Conservation (phyloP, 2,888 invertebrate genomes). For the Aphidius colemani region DNA sequence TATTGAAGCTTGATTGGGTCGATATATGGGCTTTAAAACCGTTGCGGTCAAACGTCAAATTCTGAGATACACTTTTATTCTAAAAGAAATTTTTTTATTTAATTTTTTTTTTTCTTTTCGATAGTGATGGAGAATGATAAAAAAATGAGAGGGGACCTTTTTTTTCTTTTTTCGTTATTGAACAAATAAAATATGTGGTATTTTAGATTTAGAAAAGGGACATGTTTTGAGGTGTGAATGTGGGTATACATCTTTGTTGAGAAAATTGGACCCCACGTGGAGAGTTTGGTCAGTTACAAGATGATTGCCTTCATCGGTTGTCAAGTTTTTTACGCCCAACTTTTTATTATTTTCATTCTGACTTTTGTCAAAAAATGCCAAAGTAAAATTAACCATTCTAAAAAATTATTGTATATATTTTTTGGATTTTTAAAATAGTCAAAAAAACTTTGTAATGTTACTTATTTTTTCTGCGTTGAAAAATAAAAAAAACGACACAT, state of each 20-base stretch:
- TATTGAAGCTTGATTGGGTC: background rate
- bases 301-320: conserved; percentile 12
- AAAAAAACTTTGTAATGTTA: background rate
- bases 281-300: conserved; percentile 47
- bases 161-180: conserved; percentile 12
- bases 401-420: no score
- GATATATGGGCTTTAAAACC: conserved; percentile 18
- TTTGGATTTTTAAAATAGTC: no score
- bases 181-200: conserved; percentile 41
- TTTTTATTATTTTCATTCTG: conserved; percentile 25
- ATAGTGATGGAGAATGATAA: conserved; percentile 6
- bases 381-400: conserved; percentile 27
- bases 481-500: no score
- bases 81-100: conserved; percentile 19
- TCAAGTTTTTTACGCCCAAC: background rate
- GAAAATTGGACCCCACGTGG: conserved; percentile 49
- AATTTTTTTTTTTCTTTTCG: conserved; percentile 14
- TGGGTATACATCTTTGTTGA: background rate
- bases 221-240: conserved; percentile 32
- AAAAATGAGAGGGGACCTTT: conserved; percentile 36
- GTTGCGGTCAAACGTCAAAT: conserved; percentile 43
- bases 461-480: background rate
- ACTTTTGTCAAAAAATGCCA: conserved; percentile 28
- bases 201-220: conserved; percentile 41
- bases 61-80: conserved; percentile 35